Base-by-base conservation (phyloP, 2,113 vertebrate species). In the Pomatostomus ruficeps region DNA sequence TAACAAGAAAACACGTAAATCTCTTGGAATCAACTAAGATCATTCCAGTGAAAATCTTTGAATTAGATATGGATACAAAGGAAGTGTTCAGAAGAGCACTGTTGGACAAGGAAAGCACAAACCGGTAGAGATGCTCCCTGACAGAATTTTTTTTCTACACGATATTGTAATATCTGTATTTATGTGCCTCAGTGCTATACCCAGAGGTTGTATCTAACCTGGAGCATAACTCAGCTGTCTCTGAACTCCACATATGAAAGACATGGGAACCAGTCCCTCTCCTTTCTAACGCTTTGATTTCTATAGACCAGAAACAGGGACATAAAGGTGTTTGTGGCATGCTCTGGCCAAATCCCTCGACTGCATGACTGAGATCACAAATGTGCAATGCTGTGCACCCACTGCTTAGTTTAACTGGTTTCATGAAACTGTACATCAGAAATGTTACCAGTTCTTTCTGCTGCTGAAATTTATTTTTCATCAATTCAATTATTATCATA, bases 81-180 rank as follows among this genome's bases (percentile, higher is more conserved):
- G 99, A 99, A 84, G 97, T 99, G 87, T 97, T 99, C 85, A 98
- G 96, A 97, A 99, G 99, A 98, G 98, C 98, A 52, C 66, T 98
- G 25, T 2, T 89, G 52, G 98, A 99, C 61, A 98, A 98, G 77
- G 97, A 98, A 91, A 97, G 72, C 21, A 55, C 42, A 9, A 91
- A 95, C 43, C 98, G 98, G 99, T 99, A 88, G 95, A 72, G 29
- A 55, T 81, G 38, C 46, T 80, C 57, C 23, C 70, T 25, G 4
- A 78, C 1, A 80, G 26, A 31, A 20, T 8, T 24, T 75, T 91
- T 77, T 63, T 57, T 25, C 40, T 63, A 48, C 14, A 35, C 0
- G 0, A 14, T 58, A 40, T 12, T 89, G 42, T 58, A 23, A 49
- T 74, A 57, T 88, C 35, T 81, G 23, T 91, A 7, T 59, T 49